A percentile compares a stretch with the other conserved stretches of the same genome.
Conservation (phyloP, 2,888 invertebrate genomes). For the Pterostichus madidus region DNA sequence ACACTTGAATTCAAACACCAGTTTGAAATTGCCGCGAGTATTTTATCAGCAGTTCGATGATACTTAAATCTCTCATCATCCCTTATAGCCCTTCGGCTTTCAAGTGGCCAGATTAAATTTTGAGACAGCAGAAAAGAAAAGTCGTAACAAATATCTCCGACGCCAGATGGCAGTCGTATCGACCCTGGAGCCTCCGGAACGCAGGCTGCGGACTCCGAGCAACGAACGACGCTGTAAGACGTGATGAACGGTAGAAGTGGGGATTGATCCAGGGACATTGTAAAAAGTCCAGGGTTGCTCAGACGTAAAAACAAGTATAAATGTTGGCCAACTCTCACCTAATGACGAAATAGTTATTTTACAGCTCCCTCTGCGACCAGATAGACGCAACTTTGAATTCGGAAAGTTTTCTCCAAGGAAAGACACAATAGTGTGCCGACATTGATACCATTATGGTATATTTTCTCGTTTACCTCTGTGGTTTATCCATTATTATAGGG, state of each 20-base stretch:
- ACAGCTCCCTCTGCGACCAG: constrained; percentile 47
- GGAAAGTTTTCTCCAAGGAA: not conserved
- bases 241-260: constrained; percentile 32
- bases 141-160: constrained; percentile 66
- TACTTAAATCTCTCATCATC: constrained; percentile 62
- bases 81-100: constrained; percentile 58
- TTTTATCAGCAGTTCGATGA: constrained; percentile 64
- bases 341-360: constrained; percentile 66
- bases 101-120: constrained; percentile 66
- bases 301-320: constrained; percentile 65
- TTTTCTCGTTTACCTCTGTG: too few species aligned
- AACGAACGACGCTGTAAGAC: not conserved
- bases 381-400: not conserved
- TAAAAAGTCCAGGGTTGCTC: constrained; percentile 48
- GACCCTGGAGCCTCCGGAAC: constrained; percentile 22
- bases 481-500: too few species aligned
- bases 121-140: constrained; percentile 66
- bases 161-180: constrained; percentile 64
- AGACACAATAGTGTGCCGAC: not conserved
- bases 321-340: constrained; percentile 61
- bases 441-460: too few species aligned
- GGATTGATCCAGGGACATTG: constrained; percentile 23
- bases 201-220: not conserved
- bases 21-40: constrained; percentile 62
- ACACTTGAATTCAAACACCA: constrained; percentile 63